Evolutionary conservation across 2,888 invertebrate genomes (phyloP).

Genomic region (Xylota sylvarum): DNA sequence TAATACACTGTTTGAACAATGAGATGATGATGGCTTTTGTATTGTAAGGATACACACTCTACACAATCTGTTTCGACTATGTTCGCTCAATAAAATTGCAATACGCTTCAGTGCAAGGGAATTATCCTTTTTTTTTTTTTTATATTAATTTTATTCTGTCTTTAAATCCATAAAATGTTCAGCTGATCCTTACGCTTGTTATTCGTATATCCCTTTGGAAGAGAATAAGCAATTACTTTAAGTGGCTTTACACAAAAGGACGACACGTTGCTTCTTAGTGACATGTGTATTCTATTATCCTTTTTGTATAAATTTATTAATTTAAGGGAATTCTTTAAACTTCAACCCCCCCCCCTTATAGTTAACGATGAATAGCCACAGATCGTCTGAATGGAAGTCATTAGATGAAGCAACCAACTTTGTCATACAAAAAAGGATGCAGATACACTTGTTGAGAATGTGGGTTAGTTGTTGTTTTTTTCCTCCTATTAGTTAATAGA

Average conservation of each 20-base stretch:
- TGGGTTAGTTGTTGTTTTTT: constrained; percentile 29
- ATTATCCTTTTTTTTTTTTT: constrained; percentile 14
- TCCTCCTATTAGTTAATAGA: constrained; percentile 17
- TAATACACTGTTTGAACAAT: constrained; percentile 53
- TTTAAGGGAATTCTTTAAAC: constrained; percentile 3
- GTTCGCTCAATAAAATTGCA: constrained; percentile 39
- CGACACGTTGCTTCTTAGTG: not conserved
- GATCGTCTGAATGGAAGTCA: constrained; percentile 56
- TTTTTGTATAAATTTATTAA: constrained; percentile 36
- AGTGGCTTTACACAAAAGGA: constrained; percentile 17
- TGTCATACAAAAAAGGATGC: not conserved
- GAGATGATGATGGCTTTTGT: constrained; percentile 35
- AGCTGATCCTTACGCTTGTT: constrained; percentile 13
- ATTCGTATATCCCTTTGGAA: constrained; percentile 5
- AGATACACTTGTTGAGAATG: constrained; percentile 40
- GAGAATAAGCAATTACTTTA: constrained; percentile 48
- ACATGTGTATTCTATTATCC: constrained; percentile 9
- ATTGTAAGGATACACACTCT: not conserved
- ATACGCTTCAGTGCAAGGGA: constrained; percentile 5
- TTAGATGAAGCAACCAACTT: constrained; percentile 36
- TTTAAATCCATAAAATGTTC: constrained; percentile 4
- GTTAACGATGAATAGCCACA: constrained; percentile 16
- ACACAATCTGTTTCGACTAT: constrained; percentile 17
- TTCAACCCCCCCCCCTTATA: not conserved
- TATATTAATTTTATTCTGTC: not conserved